Evolutionary conservation across 2,113 vertebrate genomes (phyloP).

Genomic region (Meles meles): DNA sequence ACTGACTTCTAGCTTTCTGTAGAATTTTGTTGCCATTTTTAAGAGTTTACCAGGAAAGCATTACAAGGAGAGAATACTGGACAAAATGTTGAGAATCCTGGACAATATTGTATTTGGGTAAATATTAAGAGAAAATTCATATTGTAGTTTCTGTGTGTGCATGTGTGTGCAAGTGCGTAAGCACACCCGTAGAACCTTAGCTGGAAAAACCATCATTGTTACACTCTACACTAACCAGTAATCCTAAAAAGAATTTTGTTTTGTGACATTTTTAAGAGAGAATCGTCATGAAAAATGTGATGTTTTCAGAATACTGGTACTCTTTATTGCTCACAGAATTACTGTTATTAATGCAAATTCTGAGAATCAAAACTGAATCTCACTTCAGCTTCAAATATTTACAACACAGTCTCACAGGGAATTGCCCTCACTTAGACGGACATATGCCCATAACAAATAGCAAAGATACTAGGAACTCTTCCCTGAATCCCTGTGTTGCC

Average conservation of each 20-base stretch:
- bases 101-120: background rate
- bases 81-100: background rate
- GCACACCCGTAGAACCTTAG: background rate
- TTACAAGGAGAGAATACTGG: background rate
- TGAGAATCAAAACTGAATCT: background rate
- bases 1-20: background rate
- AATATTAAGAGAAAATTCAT: background rate
- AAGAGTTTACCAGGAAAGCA: conserved; percentile 3
- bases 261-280: background rate
- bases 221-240: background rate
- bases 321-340: background rate
- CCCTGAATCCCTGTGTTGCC: conserved; percentile 34
- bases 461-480: background rate
- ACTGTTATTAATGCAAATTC: background rate
- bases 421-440: background rate
- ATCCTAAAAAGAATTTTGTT: background rate
- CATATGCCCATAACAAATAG: background rate
- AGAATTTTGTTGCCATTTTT: background rate
- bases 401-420: background rate
- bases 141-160: background rate
- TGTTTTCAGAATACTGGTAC: background rate
- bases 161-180: background rate
- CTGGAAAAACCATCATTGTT: background rate
- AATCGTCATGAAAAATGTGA: background rate
- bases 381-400: conserved; percentile 10